Evolutionary conservation across 2,797 vertebrate genomes (phyloP), one percentile per base, ranked within the genome.

Genomic region (Lemur catta): DNA sequence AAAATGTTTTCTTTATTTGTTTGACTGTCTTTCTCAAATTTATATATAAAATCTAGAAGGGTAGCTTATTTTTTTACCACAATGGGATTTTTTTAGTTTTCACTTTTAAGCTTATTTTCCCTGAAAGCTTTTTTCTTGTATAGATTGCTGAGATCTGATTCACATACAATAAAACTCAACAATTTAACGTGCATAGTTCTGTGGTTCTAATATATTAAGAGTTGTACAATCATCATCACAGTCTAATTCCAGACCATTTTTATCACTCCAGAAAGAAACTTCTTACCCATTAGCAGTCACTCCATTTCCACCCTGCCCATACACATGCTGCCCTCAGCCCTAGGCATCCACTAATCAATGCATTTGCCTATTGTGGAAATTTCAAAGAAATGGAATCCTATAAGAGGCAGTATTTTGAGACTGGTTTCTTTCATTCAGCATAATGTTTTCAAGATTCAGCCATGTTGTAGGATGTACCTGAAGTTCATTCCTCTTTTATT

Each of bases 231-330:
- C 41, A 78, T 74, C 33, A 72, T 35, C 24, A 84, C 9, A 74
- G 15, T 71, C 74, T 89, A 87, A 88, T 91, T 74, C 17, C 50
- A 89, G 48, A 78, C 72, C 33, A 95, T 75, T 80, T 89, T 75
- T 17, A 46, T 91, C 18, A 84, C 1, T 41, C 22, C 30, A 3
- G 9, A 88, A 80, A 96, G 26, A 84, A 93, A 78, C 18, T n/a
- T 78, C 38, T 74, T 84, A 52, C 50, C 8, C 8, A 43, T 80
- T 65, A 63, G 33, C 71, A 80, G 30, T 74, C 20, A 69, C 6
- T 76, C 33, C 15, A 84, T 72, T 41, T 22, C 20, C 5, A 24
- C 67, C 35, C 33, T 7, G 4, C 65, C 38, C 9, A 69, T 22
- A 69, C 30, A 50, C 33, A 26, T 4, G 38, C 69, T 65, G 33